A percentile compares a stretch with the other conserved stretches of the same genome.
phyloP scores from a whole-genome alignment of 2,797 vertebrate species.

The Pogoniulus pusillus region DNA sequence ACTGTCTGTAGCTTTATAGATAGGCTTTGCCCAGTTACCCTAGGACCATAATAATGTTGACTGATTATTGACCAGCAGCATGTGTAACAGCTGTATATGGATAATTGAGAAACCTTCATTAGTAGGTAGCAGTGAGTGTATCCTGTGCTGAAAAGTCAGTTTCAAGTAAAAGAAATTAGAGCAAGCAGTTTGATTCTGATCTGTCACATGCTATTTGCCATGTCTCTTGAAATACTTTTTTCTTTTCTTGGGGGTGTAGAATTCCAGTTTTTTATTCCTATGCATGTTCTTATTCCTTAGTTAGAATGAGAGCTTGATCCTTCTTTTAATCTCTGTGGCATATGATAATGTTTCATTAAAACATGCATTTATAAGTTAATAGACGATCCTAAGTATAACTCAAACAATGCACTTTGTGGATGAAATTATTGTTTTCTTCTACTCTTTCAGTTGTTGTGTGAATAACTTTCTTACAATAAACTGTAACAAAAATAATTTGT shows the following conservation, averaged over 20 bases:
- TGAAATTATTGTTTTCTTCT: background rate
- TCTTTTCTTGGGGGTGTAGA: background rate
- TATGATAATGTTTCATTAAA: conserved; percentile 6
- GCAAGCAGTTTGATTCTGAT: background rate
- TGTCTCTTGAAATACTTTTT: background rate
- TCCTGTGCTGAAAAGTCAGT: background rate
- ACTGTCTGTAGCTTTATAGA: background rate
- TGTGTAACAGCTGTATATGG: background rate
- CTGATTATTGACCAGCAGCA: background rate
- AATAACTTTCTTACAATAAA: background rate
- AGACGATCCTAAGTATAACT: background rate
- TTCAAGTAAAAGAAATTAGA: background rate
- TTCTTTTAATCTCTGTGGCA: background rate
- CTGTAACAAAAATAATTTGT: background rate
- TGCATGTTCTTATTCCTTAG: background rate
- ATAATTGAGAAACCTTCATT: background rate
- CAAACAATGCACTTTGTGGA: background rate
- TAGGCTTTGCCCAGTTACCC: background rate
- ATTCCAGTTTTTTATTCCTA: background rate
- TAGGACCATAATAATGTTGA: background rate
- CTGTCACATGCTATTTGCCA: background rate
- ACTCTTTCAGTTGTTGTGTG: background rate
- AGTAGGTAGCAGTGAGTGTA: background rate
- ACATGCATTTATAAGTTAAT: background rate
- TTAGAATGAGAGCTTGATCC: background rate